Conservation (phyloP, 2,888 invertebrate genomes). For the Agrotis clavis region DNA sequence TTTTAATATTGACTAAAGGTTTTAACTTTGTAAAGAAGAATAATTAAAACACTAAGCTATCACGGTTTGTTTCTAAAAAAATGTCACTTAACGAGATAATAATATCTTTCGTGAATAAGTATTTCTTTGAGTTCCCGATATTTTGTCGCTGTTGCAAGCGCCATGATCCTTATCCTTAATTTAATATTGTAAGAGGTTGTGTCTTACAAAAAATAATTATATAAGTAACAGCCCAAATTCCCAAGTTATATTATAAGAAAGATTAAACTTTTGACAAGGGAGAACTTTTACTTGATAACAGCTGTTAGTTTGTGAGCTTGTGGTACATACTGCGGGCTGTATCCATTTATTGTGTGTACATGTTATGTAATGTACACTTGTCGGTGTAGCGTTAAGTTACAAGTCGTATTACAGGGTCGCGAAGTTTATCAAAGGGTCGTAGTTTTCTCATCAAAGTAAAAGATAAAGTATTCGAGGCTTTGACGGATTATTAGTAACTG, state of each 20-base stretch:
- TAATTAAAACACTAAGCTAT: too few species aligned
- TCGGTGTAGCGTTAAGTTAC: constrained; percentile 8
- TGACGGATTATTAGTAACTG: constrained; percentile 11
- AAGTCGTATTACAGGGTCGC: constrained; percentile 7
- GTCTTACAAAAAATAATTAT: constrained; percentile 3
- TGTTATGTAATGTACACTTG: background rate
- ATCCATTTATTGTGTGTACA: too few species aligned
- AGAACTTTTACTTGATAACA: constrained; percentile 26
- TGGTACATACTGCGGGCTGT: too few species aligned
- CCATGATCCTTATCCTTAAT: too few species aligned
- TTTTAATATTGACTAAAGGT: too few species aligned
- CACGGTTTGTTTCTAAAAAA: too few species aligned
- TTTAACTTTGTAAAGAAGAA: too few species aligned
- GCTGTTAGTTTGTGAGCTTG: constrained; percentile 3
- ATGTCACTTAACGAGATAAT: too few species aligned
- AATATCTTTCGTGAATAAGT: too few species aligned
- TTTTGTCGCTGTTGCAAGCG: too few species aligned
- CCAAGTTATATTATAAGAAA: background rate
- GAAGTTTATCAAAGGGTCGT: constrained; percentile 48
- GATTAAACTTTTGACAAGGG: constrained; percentile 17
- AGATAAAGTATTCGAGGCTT: constrained; percentile 24
- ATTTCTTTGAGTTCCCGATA: too few species aligned
- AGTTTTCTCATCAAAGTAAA: constrained; percentile 54
- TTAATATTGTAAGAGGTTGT: constrained; percentile 1
- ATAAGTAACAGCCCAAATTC: background rate